Base-by-base conservation (phyloP, 2,797 vertebrate genomes). In the Spatula versicolor region DNA sequence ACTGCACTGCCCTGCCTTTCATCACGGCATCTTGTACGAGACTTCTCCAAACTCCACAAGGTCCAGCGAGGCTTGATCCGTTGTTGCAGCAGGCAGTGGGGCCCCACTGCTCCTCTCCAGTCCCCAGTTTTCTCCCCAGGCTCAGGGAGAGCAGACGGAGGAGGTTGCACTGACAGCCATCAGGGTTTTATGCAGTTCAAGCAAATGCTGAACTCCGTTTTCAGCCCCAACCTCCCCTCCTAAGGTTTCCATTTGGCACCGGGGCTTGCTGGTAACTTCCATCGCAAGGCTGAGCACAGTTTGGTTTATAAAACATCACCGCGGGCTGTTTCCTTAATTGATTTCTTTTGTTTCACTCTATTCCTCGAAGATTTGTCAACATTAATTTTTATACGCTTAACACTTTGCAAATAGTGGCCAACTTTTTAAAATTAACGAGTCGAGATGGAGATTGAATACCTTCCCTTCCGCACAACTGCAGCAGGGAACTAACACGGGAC, bases 311-410 rank as follows among this genome's bases (percentile, higher is more conserved):
- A 97, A 97, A 90, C 73, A 92, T 89, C 95, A 95, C 98, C 97
- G 86, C 91, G 80, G 97, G 97, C 98, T 82, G 83, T 95, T 96
- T 95, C 93, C 97, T 97, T 98, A 98, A 98, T 98, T 98, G 97
- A 97, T 98, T 98, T 97, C 97, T 97, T 97, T 98, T 97, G 97
- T 98, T 98, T 98, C 96, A 87, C 97, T 97, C 97, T 96, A 96
- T 97, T 97, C 98, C 98, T 98, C 97, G 92, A 98, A 98, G 97
- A 98, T 98, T 98, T 98, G 98, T 98, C 96, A 97, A 98, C 97
- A 97, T 98, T 97, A 98, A 98, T 98, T 98, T 98, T 98, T 98
- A 93, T 97, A 97, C 94, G 96, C 98, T 97, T 37, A 80, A 96
- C 95, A 86, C 97, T 98, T 97, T 69, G 97, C 97, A 91, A 97